A percentile compares a stretch with the other conserved stretches of the same genome.
Conservation (phyloP, 2,888 invertebrate species). For the Papilio protenor region DNA sequence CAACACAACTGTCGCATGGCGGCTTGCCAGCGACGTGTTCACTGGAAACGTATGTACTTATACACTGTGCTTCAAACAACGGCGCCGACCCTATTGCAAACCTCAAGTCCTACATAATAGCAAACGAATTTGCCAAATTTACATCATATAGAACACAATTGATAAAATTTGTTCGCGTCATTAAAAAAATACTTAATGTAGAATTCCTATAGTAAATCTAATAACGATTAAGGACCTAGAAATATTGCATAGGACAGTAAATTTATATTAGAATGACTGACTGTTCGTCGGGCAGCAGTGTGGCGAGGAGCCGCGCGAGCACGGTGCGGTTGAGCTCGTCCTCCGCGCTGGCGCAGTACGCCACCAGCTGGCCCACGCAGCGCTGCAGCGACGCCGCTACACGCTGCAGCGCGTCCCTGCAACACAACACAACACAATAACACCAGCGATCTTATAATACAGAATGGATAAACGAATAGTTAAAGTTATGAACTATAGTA, state of each 20-base stretch:
- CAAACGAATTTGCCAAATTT: neutral
- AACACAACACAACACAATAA: constrained; percentile 45
- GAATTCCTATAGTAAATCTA: neutral
- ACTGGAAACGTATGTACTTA: neutral
- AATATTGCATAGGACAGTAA: neutral
- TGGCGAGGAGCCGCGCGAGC: constrained; percentile 85
- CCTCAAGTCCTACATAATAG: neutral
- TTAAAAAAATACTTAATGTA: too few species aligned
- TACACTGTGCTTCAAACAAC: neutral
- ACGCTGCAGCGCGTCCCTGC: constrained; percentile 87
- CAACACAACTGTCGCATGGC: constrained; percentile 17
- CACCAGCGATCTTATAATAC: neutral
- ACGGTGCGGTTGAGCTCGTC: constrained; percentile 91
- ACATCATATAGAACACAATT: neutral
- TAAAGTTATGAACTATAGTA: constrained; percentile 22
- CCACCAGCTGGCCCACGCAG: constrained; percentile 87
- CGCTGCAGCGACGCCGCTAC: constrained; percentile 87
- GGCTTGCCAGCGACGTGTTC: constrained; percentile 16
- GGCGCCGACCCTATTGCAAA: neutral
- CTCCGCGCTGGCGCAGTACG: constrained; percentile 90
- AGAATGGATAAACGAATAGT: neutral
- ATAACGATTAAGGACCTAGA: neutral
- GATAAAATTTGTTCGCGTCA: neutral
- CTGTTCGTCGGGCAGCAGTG: constrained; percentile 57
- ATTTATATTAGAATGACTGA: constrained; percentile 44